Evolutionary conservation across 2,888 invertebrate species (phyloP).

Genomic region (Drosophila paramelanica): DNA sequence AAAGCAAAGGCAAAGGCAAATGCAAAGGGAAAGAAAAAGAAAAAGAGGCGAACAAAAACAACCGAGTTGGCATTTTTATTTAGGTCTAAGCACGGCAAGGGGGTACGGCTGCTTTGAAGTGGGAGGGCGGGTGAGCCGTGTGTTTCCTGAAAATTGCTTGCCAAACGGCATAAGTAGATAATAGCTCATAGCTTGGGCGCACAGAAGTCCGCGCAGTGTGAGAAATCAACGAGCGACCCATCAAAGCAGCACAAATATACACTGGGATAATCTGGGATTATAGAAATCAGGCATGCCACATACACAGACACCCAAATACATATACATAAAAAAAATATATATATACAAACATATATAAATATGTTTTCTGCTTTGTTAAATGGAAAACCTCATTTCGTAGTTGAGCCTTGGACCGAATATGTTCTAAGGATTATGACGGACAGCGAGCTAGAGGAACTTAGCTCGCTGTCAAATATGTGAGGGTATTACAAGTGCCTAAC

Average conservation of each 20-base stretch:
- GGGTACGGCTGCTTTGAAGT: background rate
- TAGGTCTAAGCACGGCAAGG: constrained; percentile 14
- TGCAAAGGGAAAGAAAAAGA: background rate
- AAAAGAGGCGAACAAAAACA: constrained; percentile 23
- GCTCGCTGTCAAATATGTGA: background rate
- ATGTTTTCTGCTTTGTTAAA: constrained; percentile 23
- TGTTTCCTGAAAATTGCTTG: constrained; percentile 46
- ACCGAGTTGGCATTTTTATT: constrained; percentile 50
- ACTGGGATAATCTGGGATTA: constrained; percentile 49
- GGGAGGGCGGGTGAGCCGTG: background rate
- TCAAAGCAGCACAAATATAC: constrained; percentile 27
- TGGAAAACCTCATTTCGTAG: background rate
- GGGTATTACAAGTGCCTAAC: background rate
- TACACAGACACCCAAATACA: constrained; percentile 4
- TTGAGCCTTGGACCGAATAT: constrained; percentile 1
- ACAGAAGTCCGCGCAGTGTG: background rate
- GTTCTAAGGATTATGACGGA: background rate
- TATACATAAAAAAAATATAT: constrained; percentile 1
- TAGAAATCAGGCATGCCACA: constrained; percentile 32
- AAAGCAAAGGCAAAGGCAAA: background rate
- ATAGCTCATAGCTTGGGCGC: constrained; percentile 38
- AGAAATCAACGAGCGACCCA: constrained; percentile 11
- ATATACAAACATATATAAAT: background rate
- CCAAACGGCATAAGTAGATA: constrained; percentile 59
- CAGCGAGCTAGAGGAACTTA: background rate